These are phyloP conservation scores for Hypsibius dujardini DNA, from an alignment of 1,140 invertebrate species.

Conservation along the genomic window DNA sequence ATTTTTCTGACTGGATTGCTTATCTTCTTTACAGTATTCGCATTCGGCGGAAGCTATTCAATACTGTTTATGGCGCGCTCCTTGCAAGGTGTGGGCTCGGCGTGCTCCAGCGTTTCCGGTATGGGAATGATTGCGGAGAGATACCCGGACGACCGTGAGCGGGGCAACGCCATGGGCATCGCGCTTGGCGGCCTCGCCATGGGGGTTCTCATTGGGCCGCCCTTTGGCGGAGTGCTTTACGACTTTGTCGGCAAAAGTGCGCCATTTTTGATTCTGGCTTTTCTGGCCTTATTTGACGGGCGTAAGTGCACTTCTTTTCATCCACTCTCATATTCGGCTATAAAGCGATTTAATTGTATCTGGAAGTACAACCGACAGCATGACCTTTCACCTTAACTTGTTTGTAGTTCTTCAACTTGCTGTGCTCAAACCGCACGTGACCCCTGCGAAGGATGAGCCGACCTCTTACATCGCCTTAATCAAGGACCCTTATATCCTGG, in stretches of 20 bases:
- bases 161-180: constrained; percentile 93
- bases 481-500: constrained; percentile 80
- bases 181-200: constrained; percentile 84
- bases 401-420: constrained; percentile 68
- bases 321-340: too few species aligned
- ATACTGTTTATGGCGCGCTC: constrained; percentile 79
- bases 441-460: constrained; percentile 72
- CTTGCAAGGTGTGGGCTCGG: constrained; percentile 86
- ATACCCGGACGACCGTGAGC: constrained; percentile 79
- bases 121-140: constrained; percentile 95
- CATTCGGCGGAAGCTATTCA: constrained; percentile 74
- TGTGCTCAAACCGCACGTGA: constrained; percentile 78
- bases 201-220: constrained; percentile 81
- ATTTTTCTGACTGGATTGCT: neutral
- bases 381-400: too few species aligned
- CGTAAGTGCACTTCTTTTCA: constrained; percentile 47
- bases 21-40: constrained; percentile 54
- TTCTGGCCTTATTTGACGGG: constrained; percentile 77
- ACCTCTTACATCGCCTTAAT: constrained; percentile 71
- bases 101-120: constrained; percentile 84
- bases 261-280: constrained; percentile 80
- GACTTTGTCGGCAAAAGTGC: constrained; percentile 90
- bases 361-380: too few species aligned
- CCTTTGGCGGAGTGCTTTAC: constrained; percentile 94
- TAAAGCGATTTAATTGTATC: too few species aligned